Evolutionary conservation across 2,888 invertebrate species (phyloP).

Genomic region (Cerastoderma edule): DNA sequence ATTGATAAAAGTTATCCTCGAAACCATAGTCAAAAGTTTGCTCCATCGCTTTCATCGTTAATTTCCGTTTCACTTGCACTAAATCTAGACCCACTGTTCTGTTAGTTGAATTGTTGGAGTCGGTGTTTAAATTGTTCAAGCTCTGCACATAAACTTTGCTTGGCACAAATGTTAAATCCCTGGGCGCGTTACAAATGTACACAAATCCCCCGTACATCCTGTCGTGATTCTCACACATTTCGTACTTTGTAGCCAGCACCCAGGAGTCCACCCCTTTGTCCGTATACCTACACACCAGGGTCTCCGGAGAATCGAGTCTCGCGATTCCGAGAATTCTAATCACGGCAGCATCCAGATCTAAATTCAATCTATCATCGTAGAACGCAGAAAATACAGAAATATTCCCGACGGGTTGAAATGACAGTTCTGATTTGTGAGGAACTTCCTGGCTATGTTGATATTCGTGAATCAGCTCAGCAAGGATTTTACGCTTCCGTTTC

Average conservation of each 20-base stretch:
- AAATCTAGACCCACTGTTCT: slow-evolving; percentile 32
- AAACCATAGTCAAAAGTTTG: slow-evolving; percentile 17
- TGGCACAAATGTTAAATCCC: slow-evolving; percentile 37
- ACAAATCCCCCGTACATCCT: slow-evolving; percentile 80
- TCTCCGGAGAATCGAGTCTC: slow-evolving; percentile 51
- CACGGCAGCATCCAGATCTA: slow-evolving; percentile 35
- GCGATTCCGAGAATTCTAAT: slow-evolving; percentile 67
- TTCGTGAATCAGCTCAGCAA: slow-evolving; percentile 36
- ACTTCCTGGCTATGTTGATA: slow-evolving; percentile 26
- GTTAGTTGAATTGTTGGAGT: slow-evolving; percentile 20
- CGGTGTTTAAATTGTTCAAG: slow-evolving; percentile 18
- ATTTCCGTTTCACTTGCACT: slow-evolving; percentile 21
- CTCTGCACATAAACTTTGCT: slow-evolving; percentile 49
- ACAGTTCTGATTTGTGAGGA: neutral
- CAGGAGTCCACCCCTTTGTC: slow-evolving; percentile 46
- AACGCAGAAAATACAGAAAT: slow-evolving; percentile 73
- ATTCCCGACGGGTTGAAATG: slow-evolving; percentile 52
- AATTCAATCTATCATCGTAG: slow-evolving; percentile 67
- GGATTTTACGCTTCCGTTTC: slow-evolving; percentile 43
- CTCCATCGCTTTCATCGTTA: slow-evolving; percentile 9
- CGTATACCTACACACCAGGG: slow-evolving; percentile 64
- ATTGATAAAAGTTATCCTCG: slow-evolving; percentile 19
- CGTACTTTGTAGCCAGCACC: slow-evolving; percentile 65
- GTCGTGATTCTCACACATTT: slow-evolving; percentile 83
- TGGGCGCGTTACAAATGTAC: slow-evolving; percentile 76